Evolutionary conservation across 1,140 invertebrate species (phyloP).

Genomic region (Stegodyphus dumicola): DNA sequence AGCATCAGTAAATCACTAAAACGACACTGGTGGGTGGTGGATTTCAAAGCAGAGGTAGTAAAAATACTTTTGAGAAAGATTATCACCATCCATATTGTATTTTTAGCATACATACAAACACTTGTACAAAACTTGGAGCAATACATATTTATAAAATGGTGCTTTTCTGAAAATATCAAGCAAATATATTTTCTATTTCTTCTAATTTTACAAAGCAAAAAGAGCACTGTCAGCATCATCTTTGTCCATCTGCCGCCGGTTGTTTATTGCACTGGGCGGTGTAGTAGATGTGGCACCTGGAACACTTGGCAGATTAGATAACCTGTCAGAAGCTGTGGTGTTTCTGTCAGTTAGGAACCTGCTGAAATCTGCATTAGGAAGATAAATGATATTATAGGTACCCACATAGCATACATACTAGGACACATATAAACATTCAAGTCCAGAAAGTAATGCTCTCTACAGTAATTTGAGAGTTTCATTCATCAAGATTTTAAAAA

Average conservation of each 20-base stretch:
- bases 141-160: too few species aligned
- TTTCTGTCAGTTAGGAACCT: slow-evolving; percentile 1
- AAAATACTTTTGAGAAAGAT: too few species aligned
- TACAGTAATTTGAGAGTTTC: not conserved
- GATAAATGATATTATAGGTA: slow-evolving; percentile 70
- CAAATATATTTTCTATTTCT: not conserved
- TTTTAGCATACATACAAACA: too few species aligned
- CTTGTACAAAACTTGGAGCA: too few species aligned
- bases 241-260: slow-evolving; percentile 51
- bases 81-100: too few species aligned
- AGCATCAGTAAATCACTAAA: too few species aligned
- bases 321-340: slow-evolving; percentile 6
- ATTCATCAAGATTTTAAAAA: not conserved
- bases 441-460: not conserved
- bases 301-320: slow-evolving; percentile 27
- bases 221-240: slow-evolving; percentile 53
- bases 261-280: slow-evolving; percentile 21
- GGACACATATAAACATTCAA: not conserved
- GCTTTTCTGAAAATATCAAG: too few species aligned
- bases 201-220: slow-evolving; percentile 52
- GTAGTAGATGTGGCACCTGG: slow-evolving; percentile 17
- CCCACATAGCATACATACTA: not conserved
- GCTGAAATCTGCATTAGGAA: slow-evolving; percentile 72
- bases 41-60: too few species aligned
- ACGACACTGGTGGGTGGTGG: too few species aligned